Conservation (phyloP, 2,797 vertebrate genomes). For the Takifugu ocellatus region DNA sequence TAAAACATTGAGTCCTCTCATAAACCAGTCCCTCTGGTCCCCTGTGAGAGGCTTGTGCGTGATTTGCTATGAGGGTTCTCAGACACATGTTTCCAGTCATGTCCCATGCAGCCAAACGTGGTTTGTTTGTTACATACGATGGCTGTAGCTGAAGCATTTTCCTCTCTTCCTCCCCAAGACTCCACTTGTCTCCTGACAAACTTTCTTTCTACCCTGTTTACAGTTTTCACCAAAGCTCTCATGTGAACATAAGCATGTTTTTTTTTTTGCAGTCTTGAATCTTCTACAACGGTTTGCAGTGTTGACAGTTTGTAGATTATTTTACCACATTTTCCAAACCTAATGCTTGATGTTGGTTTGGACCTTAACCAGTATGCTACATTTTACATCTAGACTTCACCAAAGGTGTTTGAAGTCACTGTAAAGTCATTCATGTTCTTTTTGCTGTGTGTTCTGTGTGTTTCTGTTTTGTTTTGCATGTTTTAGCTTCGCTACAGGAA, state of each 20-base stretch:
- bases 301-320: not conserved
- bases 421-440: constrained; percentile 21
- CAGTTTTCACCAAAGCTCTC: constrained; percentile 20
- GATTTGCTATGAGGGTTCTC: constrained; percentile 14
- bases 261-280: not conserved
- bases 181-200: constrained; percentile 40
- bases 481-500: constrained; percentile 89
- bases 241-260: constrained; percentile 36
- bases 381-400: not conserved
- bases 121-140: constrained; percentile 36
- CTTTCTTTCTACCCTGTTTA: constrained; percentile 34
- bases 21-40: constrained; percentile 42
- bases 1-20: constrained; percentile 10
- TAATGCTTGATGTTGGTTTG: constrained; percentile 12
- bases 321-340: constrained; percentile 9
- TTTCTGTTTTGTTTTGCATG: constrained; percentile 4
- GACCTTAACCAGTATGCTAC: constrained; percentile 3
- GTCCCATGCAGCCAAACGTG: constrained; percentile 31
- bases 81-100: constrained; percentile 34
- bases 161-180: constrained; percentile 32
- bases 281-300: not conserved
- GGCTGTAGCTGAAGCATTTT: constrained; percentile 28
- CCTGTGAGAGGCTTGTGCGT: constrained; percentile 20
- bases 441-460: constrained; percentile 6
- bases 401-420: not conserved